Evolutionary conservation across 2,888 invertebrate species (phyloP), one percentile per base, ranked within the genome.

Genomic region (Cheiracanthium punctorium): DNA sequence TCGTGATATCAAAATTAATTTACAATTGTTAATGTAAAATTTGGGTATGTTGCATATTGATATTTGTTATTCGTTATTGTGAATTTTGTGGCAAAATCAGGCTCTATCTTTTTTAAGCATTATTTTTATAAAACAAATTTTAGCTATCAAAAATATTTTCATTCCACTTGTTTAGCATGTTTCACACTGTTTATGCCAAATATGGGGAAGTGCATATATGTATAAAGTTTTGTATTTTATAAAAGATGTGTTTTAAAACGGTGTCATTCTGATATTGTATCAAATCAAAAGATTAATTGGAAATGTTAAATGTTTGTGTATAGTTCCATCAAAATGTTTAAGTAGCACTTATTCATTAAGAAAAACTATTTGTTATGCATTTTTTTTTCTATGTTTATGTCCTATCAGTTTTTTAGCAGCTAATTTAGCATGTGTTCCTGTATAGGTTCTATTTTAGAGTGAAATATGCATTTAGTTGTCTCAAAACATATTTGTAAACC

Each of bases 11-110:
- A 65, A 71, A 72, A 64, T 29, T 64, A 33, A 48, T 71, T 43
- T 80, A 58, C 72, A 43, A 43, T 24, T 41, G 41, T 64, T 65
- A 69, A 17, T 72, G 80, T 37, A 71, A 80, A 72, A 43, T 65
- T 77, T 80, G 72, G 72, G 80, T 80, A 29, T 80, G 72, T 80
- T 80, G 65, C 72, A 80, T 65, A 73, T 65, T 72, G 29, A 80
- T 32, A 73, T 80, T 58, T 80, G 33, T 80, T 80, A 65, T 33
- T 69, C 24, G 33, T 24, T 14, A 30, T 29, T 48, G 10, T 7
- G 10, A 37, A 24, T 24, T 58, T 58, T 24, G 24, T 58, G 20
- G 12, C 12, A 1, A 20, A 24, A 24, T 12, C 24, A 48, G 43
- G 17, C 14, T 48, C 14, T 17, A 10, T 48, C 43, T 17, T 48